Percentiles rank a stretch among this genome's conserved stretches.
phyloP scores from a whole-genome alignment of 2,113 vertebrate genomes.

The Rhinolophus sinicus region DNA sequence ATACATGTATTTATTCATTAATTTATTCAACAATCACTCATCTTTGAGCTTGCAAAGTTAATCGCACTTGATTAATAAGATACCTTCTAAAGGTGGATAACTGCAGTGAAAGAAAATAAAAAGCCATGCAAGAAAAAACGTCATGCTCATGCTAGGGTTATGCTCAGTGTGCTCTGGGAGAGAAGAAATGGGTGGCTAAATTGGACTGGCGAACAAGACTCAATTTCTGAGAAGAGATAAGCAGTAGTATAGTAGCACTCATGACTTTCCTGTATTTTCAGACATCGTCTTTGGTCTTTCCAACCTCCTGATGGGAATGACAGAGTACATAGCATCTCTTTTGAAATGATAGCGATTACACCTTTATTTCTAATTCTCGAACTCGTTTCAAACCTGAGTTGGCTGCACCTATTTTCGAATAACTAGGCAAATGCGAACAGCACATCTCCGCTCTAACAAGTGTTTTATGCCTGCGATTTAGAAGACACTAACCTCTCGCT shows the following conservation, averaged over 20 bases:
- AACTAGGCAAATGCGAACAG: neutral
- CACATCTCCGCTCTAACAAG: neutral
- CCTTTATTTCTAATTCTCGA: neutral
- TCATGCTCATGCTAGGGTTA: no score
- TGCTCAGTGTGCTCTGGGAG: neutral
- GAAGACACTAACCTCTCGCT: conserved; percentile 17
- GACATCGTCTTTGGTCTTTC: neutral
- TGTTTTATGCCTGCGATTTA: conserved; percentile 6
- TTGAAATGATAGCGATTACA: neutral
- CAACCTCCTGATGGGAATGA: fast-evolving
- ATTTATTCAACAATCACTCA: neutral
- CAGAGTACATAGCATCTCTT: neutral
- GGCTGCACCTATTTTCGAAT: neutral
- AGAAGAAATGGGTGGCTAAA: neutral
- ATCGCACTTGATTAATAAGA: neutral
- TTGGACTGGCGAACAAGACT: fast-evolving
- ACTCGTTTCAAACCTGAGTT: neutral
- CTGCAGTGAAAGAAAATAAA: neutral
- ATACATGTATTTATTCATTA: neutral
- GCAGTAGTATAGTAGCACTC: fast-evolving
- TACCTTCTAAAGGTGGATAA: neutral
- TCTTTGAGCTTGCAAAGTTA: neutral
- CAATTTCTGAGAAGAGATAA: neutral
- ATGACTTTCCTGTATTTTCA: neutral
- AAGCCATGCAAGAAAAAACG: neutral